Evolutionary conservation across 2,888 invertebrate species (phyloP).

Genomic region (Anoplius nigerrimus): DNA sequence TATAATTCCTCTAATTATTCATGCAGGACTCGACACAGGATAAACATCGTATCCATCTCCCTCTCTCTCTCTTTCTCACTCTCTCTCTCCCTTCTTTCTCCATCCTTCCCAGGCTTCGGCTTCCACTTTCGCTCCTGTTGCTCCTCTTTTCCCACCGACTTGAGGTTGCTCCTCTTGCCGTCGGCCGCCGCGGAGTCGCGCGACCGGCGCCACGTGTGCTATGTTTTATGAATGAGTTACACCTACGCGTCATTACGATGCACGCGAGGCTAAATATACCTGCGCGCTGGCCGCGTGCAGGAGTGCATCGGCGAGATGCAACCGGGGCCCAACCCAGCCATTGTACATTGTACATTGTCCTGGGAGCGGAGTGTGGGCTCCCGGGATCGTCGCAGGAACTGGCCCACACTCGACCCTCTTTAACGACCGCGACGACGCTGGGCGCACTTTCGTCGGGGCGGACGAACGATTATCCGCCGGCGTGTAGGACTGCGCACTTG

Average conservation of each 20-base stretch:
- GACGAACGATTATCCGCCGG: no score
- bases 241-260: constrained; percentile 64
- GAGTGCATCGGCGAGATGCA: constrained; percentile 29
- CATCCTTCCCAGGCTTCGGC: neutral
- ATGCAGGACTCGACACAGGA: no score
- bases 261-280: constrained; percentile 58
- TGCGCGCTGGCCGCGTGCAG: constrained; percentile 21
- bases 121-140: constrained; percentile 20
- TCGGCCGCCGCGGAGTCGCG: neutral
- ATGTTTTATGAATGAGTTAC: constrained; percentile 70
- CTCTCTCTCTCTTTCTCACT: neutral
- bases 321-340: constrained; percentile 60
- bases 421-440: constrained; percentile 16
- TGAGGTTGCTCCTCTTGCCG: neutral
- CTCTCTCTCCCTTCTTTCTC: constrained; percentile 6
- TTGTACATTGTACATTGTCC: constrained; percentile 47
- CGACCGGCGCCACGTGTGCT: constrained; percentile 60
- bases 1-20: no score
- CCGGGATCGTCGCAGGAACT: constrained; percentile 27
- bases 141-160: constrained; percentile 10
- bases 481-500: no score
- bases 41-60: neutral
- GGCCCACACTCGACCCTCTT: constrained; percentile 45
- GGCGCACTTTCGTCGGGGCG: constrained; percentile 1
- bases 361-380: constrained; percentile 41